These are phyloP conservation scores for Calcarius lapponicus DNA, from an alignment of 2,797 vertebrate genomes.

Conservation along the genomic window DNA sequence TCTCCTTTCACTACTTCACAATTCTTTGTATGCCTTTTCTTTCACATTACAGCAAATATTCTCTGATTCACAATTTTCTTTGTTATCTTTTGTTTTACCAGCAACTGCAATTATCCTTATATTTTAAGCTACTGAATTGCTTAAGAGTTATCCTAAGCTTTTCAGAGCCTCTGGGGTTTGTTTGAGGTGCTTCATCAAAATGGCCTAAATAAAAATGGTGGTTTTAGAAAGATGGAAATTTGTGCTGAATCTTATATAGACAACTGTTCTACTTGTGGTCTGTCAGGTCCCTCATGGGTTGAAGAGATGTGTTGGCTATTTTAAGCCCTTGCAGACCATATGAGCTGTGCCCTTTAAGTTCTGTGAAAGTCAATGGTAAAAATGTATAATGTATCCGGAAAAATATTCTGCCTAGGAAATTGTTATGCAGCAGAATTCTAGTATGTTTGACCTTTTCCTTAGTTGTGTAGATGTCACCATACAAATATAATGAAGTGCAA, in stretches of 20 bases:
- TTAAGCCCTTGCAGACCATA: background rate
- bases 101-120: background rate
- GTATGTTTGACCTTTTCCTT: slow-evolving; percentile 18
- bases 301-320: background rate
- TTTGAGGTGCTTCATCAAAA: background rate
- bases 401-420: slow-evolving; percentile 12
- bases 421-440: background rate
- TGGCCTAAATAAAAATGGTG: background rate
- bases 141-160: background rate
- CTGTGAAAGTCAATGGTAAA: slow-evolving; percentile 7
- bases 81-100: background rate
- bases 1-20: background rate
- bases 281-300: background rate
- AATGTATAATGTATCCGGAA: background rate
- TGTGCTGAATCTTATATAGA: background rate
- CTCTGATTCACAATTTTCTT: background rate
- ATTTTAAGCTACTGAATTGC: background rate
- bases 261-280: background rate
- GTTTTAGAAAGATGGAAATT: background rate
- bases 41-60: background rate
- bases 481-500: background rate
- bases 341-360: slow-evolving; percentile 2
- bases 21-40: background rate
- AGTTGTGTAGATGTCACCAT: background rate
- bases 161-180: background rate